Percentiles rank a stretch among this genome's conserved stretches.
Evolutionary conservation across 1,140 invertebrate species (phyloP).

Genomic region (Drosophila sturtevanti): DNA sequence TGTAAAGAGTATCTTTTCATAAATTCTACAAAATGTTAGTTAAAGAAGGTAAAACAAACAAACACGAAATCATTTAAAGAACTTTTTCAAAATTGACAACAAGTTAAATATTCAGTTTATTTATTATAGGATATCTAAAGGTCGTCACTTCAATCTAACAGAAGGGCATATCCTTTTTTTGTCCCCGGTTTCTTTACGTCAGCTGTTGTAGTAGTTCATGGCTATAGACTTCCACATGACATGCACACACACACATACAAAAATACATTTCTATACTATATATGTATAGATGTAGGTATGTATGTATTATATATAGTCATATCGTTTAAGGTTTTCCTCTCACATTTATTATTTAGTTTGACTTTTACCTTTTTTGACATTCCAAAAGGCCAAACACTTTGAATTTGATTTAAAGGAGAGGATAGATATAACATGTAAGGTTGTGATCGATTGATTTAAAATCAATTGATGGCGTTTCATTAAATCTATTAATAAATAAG

Average conservation of each 20-base stretch:
- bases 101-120: too few species aligned
- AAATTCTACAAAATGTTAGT: too few species aligned
- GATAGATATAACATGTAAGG: background rate
- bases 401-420: conserved; percentile 13
- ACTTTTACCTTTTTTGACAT: conserved; percentile 28
- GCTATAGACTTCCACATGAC: conserved; percentile 18
- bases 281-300: too few species aligned
- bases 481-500: background rate
- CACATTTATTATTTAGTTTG: conserved; percentile 65
- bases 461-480: conserved; percentile 7
- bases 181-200: background rate
- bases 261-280: too few species aligned
- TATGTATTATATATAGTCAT: background rate
- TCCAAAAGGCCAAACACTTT: conserved; percentile 11
- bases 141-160: background rate
- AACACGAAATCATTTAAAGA: too few species aligned
- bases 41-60: too few species aligned
- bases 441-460: conserved; percentile 4
- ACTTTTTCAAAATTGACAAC: too few species aligned
- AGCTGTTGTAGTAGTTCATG: background rate
- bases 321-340: conserved; percentile 29
- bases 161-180: background rate
- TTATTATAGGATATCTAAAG: background rate
- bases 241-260: conserved; percentile 30
- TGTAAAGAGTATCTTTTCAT: too few species aligned